Conservation (phyloP, 92 coral and sea anemone genomes). For the Parazoanthus atlanticus region DNA sequence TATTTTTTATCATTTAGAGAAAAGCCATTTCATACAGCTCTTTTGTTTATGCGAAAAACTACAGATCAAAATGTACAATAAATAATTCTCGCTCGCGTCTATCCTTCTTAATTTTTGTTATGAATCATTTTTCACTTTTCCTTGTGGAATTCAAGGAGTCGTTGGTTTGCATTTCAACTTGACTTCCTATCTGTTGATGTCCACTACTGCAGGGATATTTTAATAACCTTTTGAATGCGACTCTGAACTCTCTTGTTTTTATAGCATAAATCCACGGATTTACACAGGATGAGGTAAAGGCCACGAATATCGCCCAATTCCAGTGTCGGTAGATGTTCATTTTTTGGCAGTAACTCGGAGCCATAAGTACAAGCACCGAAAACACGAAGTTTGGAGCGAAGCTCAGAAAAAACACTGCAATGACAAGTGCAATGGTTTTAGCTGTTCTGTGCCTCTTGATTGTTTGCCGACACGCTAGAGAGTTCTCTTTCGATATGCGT, state of each 20-base stretch:
- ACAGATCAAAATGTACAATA: no score
- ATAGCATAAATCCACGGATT: slow-evolving; percentile 37
- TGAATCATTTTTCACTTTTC: not conserved
- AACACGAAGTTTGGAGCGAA: slow-evolving; percentile 31
- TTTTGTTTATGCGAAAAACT: no score
- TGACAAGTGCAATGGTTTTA: slow-evolving; percentile 1
- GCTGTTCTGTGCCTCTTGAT: slow-evolving; percentile 1
- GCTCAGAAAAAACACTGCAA: not conserved
- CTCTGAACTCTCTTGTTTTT: slow-evolving; percentile 7
- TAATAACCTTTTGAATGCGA: not conserved
- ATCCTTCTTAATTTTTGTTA: no score
- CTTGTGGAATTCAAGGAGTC: not conserved
- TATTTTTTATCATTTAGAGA: no score
- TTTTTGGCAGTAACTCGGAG: not conserved
- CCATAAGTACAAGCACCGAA: not conserved
- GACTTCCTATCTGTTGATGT: not conserved
- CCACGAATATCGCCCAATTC: slow-evolving; percentile 18
- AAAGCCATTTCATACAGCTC: no score
- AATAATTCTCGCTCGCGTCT: no score
- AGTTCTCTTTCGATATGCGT: not conserved
- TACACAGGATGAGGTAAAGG: slow-evolving; percentile 8
- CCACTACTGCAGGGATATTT: not conserved
- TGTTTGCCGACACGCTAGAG: not conserved
- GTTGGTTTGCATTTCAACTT: not conserved
- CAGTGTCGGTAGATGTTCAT: not conserved